Conservation (phyloP, 2,888 invertebrate genomes). For the Drosophila maculinotata region DNA sequence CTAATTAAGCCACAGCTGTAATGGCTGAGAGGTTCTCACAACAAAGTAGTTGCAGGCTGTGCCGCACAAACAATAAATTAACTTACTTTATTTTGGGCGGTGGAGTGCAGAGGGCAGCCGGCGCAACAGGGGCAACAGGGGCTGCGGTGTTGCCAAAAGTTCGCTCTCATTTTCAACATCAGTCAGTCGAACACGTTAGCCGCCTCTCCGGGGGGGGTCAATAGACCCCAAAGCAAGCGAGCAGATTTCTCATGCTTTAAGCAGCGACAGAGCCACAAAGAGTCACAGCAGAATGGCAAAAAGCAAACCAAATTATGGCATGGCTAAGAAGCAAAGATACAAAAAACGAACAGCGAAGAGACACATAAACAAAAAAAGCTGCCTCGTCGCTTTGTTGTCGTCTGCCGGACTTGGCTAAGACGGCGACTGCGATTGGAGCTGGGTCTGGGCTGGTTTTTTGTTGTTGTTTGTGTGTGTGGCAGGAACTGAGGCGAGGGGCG, state of each 20-base stretch:
- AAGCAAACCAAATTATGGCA: slow-evolving; percentile 63
- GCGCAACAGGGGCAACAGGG: not conserved
- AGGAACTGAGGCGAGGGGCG: slow-evolving; percentile 21
- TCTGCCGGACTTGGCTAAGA: slow-evolving; percentile 32
- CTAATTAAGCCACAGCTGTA: slow-evolving; percentile 44
- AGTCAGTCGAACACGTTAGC: slow-evolving; percentile 40
- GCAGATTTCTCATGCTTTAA: slow-evolving; percentile 52
- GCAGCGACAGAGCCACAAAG: slow-evolving; percentile 16
- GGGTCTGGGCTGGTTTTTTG: slow-evolving; percentile 26
- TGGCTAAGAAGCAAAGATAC: slow-evolving; percentile 50
- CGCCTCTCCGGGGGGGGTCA: slow-evolving; percentile 52
- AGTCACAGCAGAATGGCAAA: slow-evolving; percentile 35
- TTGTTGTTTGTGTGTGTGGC: slow-evolving; percentile 9
- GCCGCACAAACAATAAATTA: slow-evolving; percentile 33
- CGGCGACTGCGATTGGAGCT: slow-evolving; percentile 11
- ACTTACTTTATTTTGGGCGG: slow-evolving; percentile 9
- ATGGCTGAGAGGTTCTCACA: slow-evolving; percentile 27
- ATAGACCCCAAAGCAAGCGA: slow-evolving; percentile 62
- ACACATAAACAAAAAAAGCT: slow-evolving; percentile 27
- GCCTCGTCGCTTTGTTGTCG: slow-evolving; percentile 59
- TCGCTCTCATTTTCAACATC: slow-evolving; percentile 64
- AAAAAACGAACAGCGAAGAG: slow-evolving; percentile 22
- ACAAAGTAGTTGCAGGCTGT: slow-evolving; percentile 19
- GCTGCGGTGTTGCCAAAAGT: slow-evolving; percentile 22
- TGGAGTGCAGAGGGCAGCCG: not conserved